Conservation (phyloP, 2,797 vertebrate genomes). For the Varecia variegata region DNA sequence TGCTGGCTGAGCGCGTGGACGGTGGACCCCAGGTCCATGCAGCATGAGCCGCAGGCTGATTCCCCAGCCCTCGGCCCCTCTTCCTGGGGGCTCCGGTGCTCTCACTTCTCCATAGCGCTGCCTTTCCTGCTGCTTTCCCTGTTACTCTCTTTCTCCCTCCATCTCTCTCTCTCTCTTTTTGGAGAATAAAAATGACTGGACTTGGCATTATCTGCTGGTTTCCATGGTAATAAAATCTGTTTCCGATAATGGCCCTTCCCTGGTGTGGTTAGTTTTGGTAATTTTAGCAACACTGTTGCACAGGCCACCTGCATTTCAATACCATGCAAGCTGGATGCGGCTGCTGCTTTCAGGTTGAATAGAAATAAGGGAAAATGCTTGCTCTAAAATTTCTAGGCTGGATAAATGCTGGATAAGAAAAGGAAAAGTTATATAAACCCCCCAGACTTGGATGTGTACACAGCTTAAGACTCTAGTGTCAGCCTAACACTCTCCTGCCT, state of each 20-base stretch:
- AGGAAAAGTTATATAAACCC: conserved; percentile 41
- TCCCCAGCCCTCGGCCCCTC: neutral
- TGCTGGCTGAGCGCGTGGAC: neutral
- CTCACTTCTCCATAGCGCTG: neutral
- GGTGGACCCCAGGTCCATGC: neutral
- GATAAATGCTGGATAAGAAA: conserved; percentile 43
- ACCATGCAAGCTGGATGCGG: conserved; percentile 26
- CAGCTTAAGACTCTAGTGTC: neutral
- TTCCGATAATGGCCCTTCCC: conserved; percentile 83
- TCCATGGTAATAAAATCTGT: conserved; percentile 85
- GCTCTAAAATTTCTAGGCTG: conserved; percentile 36
- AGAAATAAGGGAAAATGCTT: conserved; percentile 65
- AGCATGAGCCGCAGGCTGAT: neutral
- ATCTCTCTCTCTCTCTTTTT: conserved; percentile 62
- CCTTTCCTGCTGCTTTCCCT: neutral
- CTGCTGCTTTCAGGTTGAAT: conserved; percentile 64
- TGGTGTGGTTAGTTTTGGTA: conserved; percentile 78
- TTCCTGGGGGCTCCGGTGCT: neutral
- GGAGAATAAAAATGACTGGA: conserved; percentile 61
- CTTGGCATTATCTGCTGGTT: conserved; percentile 82
- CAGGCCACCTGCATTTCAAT: conserved; percentile 80
- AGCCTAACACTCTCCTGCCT: neutral
- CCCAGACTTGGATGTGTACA: neutral
- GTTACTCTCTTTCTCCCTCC: conserved; percentile 30
- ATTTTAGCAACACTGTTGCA: conserved; percentile 81